phyloP scores from a whole-genome alignment of 2,888 invertebrate species.

The Apotomis turbidana region DNA sequence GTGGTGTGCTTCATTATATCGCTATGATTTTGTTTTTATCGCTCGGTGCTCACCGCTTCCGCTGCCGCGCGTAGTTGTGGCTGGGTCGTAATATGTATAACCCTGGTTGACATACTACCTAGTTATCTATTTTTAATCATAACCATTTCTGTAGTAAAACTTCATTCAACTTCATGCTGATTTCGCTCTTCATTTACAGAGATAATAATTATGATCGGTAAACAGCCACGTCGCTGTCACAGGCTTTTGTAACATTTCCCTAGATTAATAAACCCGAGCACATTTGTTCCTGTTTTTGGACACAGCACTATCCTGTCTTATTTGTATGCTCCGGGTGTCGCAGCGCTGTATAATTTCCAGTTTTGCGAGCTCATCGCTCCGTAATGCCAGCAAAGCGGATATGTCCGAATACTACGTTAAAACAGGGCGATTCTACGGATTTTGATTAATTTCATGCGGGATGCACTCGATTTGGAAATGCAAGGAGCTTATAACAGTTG shows the following conservation, averaged over 20 bases:
- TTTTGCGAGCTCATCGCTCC: constrained; percentile 33
- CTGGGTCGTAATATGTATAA: too few relatives aligned
- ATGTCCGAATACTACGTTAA: constrained; percentile 17
- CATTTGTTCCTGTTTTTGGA: constrained; percentile 18
- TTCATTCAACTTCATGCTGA: too few relatives aligned
- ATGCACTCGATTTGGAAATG: neutral
- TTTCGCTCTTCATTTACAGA: neutral
- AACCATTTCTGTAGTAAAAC: too few relatives aligned
- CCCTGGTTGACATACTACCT: too few relatives aligned
- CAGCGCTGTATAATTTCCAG: constrained; percentile 32
- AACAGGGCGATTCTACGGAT: constrained; percentile 19
- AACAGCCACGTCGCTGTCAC: neutral
- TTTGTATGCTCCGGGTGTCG: constrained; percentile 29
- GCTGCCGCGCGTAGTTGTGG: too few relatives aligned
- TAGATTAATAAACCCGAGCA: constrained; percentile 2
- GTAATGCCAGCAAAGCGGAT: constrained; percentile 28
- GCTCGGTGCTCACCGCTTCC: too few relatives aligned
- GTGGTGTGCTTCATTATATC: too few relatives aligned
- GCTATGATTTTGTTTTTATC: too few relatives aligned
- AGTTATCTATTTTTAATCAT: too few relatives aligned
- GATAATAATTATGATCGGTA: neutral
- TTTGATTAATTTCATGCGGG: neutral
- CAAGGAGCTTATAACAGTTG: too few relatives aligned
- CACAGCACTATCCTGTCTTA: constrained; percentile 25
- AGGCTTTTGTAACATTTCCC: neutral